Base-by-base conservation (phyloP, 2,113 vertebrate species). In the Corydoras maculifer region DNA sequence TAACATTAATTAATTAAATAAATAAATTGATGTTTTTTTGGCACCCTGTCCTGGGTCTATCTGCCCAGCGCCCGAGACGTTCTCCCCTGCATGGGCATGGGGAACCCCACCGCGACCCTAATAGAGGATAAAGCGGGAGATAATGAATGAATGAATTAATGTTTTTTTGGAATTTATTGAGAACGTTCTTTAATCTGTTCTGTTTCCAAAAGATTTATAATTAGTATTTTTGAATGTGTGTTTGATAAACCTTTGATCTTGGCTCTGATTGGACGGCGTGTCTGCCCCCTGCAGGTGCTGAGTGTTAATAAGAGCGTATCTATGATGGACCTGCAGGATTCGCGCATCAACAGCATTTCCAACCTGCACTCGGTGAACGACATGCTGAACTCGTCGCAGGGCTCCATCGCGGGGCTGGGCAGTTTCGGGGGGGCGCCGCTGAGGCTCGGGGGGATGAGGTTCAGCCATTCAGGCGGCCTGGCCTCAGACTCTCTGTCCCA, bases 241-340 rank as follows among this genome's bases (percentile, higher is more conserved):
- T 8, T 43, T 43, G 7, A 43, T 8, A 43, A 43, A 43, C 35
- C 11, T 51, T 10, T 53, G 11, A 53, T 3, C 13, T 5, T 10
- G 51, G 3, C 9, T 53, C 10, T 57, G 30, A 35, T 69, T 13
- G 60, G 35, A 67, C 53, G 48, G 59, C 60, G 48, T 73, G 18
- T 58, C 35, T 49, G 58, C 58, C 8, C 57, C 32, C 76, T 58
- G 59, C 79, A 91, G 90, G 92, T 96, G 79, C 92, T 96, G 76
- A 96, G 94, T 11, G 94, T 96, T 66, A 96, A 96, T 84, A 97
- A 97, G 84, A 97, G 95, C 1, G 94, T 97, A 67, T 97, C 95
- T 60, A 97, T 97, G 95, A 89, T 97, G 91, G 95, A 97, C 79
- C 91, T 97, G 14, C 95, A 97, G 85, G 94, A 96, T 1, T 94